Conservation (phyloP, 2,113 vertebrate species). For the Aegithalos caudatus region DNA sequence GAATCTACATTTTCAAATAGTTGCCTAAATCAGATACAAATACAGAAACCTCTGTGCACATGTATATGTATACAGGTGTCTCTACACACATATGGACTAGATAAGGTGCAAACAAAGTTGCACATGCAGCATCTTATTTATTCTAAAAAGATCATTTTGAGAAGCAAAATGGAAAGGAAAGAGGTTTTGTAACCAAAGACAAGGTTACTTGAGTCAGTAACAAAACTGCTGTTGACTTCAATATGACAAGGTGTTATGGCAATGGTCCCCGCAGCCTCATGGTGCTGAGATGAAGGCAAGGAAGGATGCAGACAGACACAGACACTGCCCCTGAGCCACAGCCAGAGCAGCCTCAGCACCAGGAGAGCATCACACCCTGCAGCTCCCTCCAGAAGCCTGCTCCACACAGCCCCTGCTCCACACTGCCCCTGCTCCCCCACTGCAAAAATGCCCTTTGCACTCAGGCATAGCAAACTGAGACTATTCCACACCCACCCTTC, state of each 20-base stretch:
- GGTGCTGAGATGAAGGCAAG: neutral
- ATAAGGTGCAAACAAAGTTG: neutral
- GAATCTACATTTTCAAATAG: neutral
- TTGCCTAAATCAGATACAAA: neutral
- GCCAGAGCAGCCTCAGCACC: neutral
- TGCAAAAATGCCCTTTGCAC: neutral
- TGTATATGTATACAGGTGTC: neutral
- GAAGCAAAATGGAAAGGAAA: neutral
- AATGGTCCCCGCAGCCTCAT: fast-evolving
- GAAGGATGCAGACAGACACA: neutral
- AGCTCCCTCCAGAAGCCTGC: neutral
- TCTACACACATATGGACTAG: fast-evolving
- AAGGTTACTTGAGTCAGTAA: neutral
- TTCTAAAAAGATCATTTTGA: neutral
- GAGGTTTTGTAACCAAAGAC: neutral
- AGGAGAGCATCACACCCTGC: fast-evolving
- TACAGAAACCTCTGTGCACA: fast-evolving
- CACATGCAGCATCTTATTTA: neutral
- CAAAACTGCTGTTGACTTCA: neutral
- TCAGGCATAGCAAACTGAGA: neutral
- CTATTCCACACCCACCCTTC: fast-evolving
- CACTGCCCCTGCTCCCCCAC: fast-evolving
- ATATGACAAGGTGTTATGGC: fast-evolving
- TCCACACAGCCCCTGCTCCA: neutral
- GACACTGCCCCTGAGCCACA: neutral